Evolutionary conservation across 2,888 invertebrate genomes (phyloP).

Genomic region (Ecliptopera silaceata): DNA sequence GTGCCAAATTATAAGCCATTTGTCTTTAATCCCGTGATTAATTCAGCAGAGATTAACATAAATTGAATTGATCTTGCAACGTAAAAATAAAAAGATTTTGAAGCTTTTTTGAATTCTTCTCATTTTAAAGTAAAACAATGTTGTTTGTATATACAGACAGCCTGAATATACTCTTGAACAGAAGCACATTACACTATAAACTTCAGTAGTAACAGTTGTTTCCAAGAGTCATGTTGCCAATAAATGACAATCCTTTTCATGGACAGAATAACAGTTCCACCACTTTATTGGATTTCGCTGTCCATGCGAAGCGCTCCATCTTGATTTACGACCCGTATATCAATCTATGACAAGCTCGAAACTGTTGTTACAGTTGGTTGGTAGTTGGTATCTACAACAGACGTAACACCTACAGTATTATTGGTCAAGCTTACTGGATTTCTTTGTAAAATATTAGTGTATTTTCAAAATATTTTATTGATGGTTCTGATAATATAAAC

Average conservation of each 20-base stretch:
- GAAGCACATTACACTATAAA: slow-evolving; percentile 11
- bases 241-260: slow-evolving; percentile 22
- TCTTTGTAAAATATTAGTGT: too few species aligned
- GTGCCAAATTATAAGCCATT: slow-evolving; percentile 61
- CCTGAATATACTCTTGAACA: slow-evolving; percentile 2
- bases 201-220: slow-evolving; percentile 28
- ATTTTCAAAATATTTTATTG: too few species aligned
- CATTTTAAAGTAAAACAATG: neutral
- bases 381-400: slow-evolving; percentile 8
- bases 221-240: slow-evolving; percentile 26
- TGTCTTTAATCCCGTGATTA: slow-evolving; percentile 36
- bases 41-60: slow-evolving; percentile 7
- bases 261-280: slow-evolving; percentile 27
- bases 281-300: slow-evolving; percentile 27
- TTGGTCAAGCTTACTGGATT: neutral
- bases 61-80: slow-evolving; percentile 3
- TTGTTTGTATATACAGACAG: neutral
- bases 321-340: slow-evolving; percentile 27
- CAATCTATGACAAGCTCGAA: slow-evolving; percentile 23
- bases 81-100: slow-evolving; percentile 7
- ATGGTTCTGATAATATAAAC: too few species aligned
- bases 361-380: slow-evolving; percentile 24
- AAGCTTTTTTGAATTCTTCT: neutral
- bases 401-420: slow-evolving; percentile 11
- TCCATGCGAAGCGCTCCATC: slow-evolving; percentile 19